These are phyloP conservation scores for Odontomyia ornata DNA, from an alignment of 2,888 invertebrate species.

Conservation along the genomic window DNA sequence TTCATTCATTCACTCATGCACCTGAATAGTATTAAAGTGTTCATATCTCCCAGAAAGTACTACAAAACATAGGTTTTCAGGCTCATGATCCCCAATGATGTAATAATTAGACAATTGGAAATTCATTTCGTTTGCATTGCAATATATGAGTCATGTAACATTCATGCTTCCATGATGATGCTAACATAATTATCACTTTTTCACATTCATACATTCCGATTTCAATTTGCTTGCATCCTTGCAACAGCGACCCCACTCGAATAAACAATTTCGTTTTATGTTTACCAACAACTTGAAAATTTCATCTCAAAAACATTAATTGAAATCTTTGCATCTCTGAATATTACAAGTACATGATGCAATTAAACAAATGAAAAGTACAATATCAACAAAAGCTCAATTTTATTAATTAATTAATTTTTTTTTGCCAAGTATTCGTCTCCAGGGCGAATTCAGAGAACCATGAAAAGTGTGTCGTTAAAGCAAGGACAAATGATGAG, in stretches of 20 bases:
- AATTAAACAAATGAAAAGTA: constrained; percentile 44
- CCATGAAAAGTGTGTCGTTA: not conserved
- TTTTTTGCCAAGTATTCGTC: constrained; percentile 27
- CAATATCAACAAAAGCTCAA: constrained; percentile 36
- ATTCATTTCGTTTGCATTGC: too few relatives aligned
- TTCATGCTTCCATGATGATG: too few relatives aligned
- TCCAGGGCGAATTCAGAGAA: not conserved
- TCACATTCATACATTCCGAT: not conserved
- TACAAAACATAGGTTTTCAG: too few relatives aligned
- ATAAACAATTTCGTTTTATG: constrained; percentile 36
- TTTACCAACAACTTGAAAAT: constrained; percentile 42
- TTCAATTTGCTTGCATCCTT: constrained; percentile 6
- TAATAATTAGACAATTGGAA: too few relatives aligned
- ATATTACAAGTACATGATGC: constrained; percentile 35
- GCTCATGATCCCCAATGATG: too few relatives aligned
- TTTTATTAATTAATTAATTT: constrained; percentile 42
- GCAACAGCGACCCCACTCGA: not conserved
- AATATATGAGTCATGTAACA: too few relatives aligned
- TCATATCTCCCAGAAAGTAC: too few relatives aligned
- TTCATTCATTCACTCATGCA: too few relatives aligned
- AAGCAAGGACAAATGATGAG: not conserved
- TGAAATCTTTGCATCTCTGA: constrained; percentile 39
- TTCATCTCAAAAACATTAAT: constrained; percentile 43
- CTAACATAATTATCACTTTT: constrained; percentile 5
- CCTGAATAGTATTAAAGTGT: too few relatives aligned